Evolutionary conservation across 2,113 vertebrate species (phyloP).

Genomic region (Platysteira castanea): DNA sequence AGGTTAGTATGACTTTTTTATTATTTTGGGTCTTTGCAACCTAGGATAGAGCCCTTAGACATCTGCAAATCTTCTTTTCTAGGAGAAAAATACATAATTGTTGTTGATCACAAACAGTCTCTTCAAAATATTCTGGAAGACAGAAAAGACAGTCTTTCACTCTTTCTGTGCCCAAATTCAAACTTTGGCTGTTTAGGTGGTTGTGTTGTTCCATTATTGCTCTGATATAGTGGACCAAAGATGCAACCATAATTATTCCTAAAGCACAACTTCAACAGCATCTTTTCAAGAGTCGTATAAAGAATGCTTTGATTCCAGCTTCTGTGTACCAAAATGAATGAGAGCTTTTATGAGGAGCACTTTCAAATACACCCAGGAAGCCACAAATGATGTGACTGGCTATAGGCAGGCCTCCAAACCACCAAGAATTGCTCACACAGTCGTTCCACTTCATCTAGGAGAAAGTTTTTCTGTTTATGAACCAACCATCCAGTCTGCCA

Average conservation of each 20-base stretch:
- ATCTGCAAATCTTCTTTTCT: not conserved
- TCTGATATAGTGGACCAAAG: not conserved
- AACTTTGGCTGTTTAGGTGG: not conserved
- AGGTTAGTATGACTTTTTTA: not conserved
- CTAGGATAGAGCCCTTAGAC: not conserved
- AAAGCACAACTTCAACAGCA: not conserved
- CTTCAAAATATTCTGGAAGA: not conserved
- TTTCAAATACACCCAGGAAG: slow-evolving; percentile 45
- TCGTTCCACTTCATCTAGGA: not conserved
- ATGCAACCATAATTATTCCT: not conserved
- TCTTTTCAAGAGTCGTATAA: slow-evolving; percentile 25
- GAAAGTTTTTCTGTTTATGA: slow-evolving; percentile 32
- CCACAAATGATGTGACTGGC: not conserved
- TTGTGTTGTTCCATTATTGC: not conserved
- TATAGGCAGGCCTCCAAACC: slow-evolving; percentile 22
- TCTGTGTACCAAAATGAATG: slow-evolving; percentile 40
- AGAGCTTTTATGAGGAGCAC: not conserved
- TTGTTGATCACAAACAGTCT: not conserved
- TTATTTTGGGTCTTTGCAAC: not conserved
- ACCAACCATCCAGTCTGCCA: not conserved
- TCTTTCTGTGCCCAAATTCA: not conserved
- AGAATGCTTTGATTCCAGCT: slow-evolving; percentile 35
- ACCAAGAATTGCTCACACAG: not conserved
- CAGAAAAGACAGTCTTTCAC: not conserved
- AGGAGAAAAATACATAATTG: not conserved